Evolutionary conservation across 2,888 invertebrate species (phyloP).

Genomic region (Ectemnius cavifrons): DNA sequence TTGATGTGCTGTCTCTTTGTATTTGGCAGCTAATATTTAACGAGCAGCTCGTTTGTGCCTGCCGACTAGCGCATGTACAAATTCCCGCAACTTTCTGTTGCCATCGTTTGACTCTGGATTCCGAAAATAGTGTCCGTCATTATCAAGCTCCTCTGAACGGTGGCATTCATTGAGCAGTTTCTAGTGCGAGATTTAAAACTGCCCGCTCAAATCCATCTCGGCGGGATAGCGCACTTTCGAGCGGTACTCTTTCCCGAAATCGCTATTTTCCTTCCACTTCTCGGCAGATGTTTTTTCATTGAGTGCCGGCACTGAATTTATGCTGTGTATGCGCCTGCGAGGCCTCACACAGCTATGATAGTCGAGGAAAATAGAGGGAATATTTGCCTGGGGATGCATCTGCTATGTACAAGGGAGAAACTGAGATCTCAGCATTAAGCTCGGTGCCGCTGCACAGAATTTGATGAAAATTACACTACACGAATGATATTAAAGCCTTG

Average conservation of each 20-base stretch:
- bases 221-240: no score
- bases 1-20: no score
- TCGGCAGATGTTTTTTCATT: not conserved
- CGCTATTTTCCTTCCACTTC: conserved; percentile 9
- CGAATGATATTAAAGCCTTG: conserved; percentile 37
- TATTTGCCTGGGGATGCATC: conserved; percentile 38
- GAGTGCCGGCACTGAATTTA: not conserved
- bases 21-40: no score
- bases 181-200: no score
- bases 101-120: no score
- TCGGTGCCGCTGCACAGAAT: conserved; percentile 6
- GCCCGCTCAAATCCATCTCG: no score
- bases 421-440: conserved; percentile 34
- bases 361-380: conserved; percentile 12
- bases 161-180: no score
- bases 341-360: not conserved
- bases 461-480: conserved; percentile 36
- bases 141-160: no score
- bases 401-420: conserved; percentile 30
- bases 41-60: no score
- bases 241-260: not conserved
- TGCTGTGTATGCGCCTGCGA: not conserved
- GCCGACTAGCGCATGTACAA: no score
- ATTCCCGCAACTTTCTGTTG: no score
- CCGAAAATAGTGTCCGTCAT: no score